Conservation (phyloP, 2,888 invertebrate genomes). For the Steromphala cineraria region DNA sequence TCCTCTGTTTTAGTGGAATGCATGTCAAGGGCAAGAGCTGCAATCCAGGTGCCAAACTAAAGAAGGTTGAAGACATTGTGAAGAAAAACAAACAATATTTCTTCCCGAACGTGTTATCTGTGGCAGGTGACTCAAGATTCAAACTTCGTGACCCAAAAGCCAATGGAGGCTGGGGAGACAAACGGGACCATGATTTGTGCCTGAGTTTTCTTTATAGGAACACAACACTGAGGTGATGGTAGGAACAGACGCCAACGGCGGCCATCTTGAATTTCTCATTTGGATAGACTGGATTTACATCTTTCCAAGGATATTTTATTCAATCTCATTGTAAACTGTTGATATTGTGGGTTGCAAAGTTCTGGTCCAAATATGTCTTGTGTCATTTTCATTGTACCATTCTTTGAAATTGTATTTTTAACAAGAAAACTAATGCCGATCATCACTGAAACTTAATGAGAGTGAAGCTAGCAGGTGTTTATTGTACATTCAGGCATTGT, state of each 20-base stretch:
- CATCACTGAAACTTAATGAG: no score
- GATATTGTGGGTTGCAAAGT: not conserved
- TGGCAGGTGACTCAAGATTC: conserved; percentile 79
- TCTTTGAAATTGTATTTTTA: no score
- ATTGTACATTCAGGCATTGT: no score
- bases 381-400: no score
- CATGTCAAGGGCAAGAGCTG: conserved; percentile 88
- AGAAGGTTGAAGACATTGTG: conserved; percentile 71
- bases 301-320: not conserved
- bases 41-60: conserved; percentile 67
- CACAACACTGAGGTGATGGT: conserved; percentile 14
- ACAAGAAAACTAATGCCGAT: no score
- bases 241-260: not conserved
- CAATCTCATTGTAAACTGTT: not conserved
- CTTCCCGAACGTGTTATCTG: conserved; percentile 76
- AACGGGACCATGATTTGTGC: conserved; percentile 89
- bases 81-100: conserved; percentile 74
- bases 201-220: conserved; percentile 62
- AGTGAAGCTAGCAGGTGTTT: no score
- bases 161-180: conserved; percentile 98
- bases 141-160: conserved; percentile 71
- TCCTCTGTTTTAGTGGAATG: conserved; percentile 85
- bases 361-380: no score
- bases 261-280: not conserved
- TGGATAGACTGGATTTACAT: not conserved